A percentile compares a stretch with the other conserved stretches of the same genome.
Conservation (phyloP, 2,888 invertebrate species). For the Cephus pygmeus region DNA sequence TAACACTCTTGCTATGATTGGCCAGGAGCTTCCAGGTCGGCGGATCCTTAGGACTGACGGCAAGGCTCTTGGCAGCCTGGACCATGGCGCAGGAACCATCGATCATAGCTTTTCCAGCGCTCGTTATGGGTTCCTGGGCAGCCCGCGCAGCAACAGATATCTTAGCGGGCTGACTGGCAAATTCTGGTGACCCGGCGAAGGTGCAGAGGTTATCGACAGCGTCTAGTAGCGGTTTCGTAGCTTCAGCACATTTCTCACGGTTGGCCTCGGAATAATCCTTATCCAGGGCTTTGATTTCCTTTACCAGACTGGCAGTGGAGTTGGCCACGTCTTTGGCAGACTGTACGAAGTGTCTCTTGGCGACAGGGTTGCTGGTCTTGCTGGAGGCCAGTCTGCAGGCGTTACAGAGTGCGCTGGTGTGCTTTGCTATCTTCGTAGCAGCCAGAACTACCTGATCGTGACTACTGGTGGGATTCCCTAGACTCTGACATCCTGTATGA, state of each 20-base stretch:
- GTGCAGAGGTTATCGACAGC: slow-evolving; percentile 93
- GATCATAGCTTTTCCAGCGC: slow-evolving; percentile 82
- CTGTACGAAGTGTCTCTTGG: slow-evolving; percentile 96
- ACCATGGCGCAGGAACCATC: slow-evolving; percentile 93
- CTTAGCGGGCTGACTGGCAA: slow-evolving; percentile 90
- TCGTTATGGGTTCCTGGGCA: slow-evolving; percentile 89
- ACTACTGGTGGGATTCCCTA: slow-evolving; percentile 77
- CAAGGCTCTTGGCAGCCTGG: slow-evolving; percentile 87
- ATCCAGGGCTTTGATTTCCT: slow-evolving; percentile 92
- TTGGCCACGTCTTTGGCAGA: slow-evolving; percentile 98
- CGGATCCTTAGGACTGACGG: slow-evolving; percentile 90
- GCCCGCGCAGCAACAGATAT: slow-evolving; percentile 86
- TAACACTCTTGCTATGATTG: slow-evolving; percentile 93
- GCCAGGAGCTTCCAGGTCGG: slow-evolving; percentile 95
- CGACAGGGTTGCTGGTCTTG: slow-evolving; percentile 88
- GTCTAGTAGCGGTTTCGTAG: slow-evolving; percentile 87
- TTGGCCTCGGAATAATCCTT: slow-evolving; percentile 84
- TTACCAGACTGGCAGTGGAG: slow-evolving; percentile 93
- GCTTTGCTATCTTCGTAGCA: slow-evolving; percentile 94
- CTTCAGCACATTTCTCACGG: slow-evolving; percentile 77
- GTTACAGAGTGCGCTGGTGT: slow-evolving; percentile 95
- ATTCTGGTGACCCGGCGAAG: slow-evolving; percentile 95
- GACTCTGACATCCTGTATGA: slow-evolving; percentile 85
- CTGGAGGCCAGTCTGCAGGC: slow-evolving; percentile 94
- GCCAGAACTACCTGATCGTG: slow-evolving; percentile 89